Percentiles rank a stretch among this genome's conserved stretches.
phyloP scores from a whole-genome alignment of 2,797 vertebrate genomes.

The Oryzias dopingdopingensis region DNA sequence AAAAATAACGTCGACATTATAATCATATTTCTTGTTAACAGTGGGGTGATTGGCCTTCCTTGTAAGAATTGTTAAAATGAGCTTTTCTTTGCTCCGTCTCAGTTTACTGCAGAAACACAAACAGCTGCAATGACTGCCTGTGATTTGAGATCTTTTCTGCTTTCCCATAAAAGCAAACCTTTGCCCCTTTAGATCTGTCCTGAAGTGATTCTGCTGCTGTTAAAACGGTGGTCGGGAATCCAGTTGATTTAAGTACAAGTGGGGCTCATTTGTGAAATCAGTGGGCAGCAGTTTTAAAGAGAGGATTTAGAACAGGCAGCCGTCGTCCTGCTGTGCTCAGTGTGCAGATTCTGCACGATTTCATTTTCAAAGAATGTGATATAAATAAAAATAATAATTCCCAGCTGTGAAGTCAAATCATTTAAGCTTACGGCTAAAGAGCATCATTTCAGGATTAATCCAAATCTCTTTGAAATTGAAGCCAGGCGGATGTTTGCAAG shows the following conservation, averaged over 20 bases:
- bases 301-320: constrained; percentile 53
- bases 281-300: constrained; percentile 61
- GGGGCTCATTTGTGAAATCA: constrained; percentile 46
- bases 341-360: constrained; percentile 64
- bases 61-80: too few relatives aligned
- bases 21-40: too few relatives aligned
- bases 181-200: constrained; percentile 26
- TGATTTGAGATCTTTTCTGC: constrained; percentile 63
- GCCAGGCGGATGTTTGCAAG: too few relatives aligned
- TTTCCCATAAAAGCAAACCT: constrained; percentile 39
- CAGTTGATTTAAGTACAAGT: constrained; percentile 59
- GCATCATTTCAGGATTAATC: constrained; percentile 21
- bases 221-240: constrained; percentile 49
- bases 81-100: not conserved
- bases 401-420: constrained; percentile 53
- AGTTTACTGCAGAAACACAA: constrained; percentile 8
- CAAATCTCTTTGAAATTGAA: too few relatives aligned
- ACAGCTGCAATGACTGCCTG: constrained; percentile 49
- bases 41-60: too few relatives aligned
- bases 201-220: constrained; percentile 45
- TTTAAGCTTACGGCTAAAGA: constrained; percentile 53
- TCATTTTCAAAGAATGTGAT: constrained; percentile 34
- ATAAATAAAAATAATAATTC: constrained; percentile 45
- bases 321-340: constrained; percentile 36
- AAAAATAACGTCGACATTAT: not conserved